These are phyloP conservation scores for Gavialis gangeticus DNA, from an alignment of 2,113 vertebrate species.

Conservation along the genomic window DNA sequence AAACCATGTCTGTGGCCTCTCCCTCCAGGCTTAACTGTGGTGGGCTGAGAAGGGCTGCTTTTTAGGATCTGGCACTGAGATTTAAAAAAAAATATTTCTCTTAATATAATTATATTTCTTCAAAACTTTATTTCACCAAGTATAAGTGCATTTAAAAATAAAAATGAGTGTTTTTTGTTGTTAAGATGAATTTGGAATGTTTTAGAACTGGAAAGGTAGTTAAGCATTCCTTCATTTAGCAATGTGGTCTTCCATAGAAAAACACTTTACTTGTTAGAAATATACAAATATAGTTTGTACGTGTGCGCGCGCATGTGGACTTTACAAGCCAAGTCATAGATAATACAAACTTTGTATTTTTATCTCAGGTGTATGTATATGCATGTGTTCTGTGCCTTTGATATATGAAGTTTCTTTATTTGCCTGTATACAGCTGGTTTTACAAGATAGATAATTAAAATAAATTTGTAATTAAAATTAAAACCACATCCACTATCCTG, in stretches of 20 bases:
- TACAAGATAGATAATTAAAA: background rate
- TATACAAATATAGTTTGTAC: slow-evolving; percentile 54
- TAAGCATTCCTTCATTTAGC: slow-evolving; percentile 65
- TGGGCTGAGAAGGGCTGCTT: too few relatives aligned
- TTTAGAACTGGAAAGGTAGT: slow-evolving; percentile 41
- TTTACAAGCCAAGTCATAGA: slow-evolving; percentile 45
- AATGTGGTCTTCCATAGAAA: slow-evolving; percentile 59
- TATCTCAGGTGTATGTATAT: slow-evolving; percentile 53
- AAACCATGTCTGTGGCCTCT: too few relatives aligned
- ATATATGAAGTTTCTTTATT: slow-evolving; percentile 28
- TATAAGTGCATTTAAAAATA: slow-evolving; percentile 21
- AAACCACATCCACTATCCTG: background rate
- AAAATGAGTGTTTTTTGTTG: background rate
- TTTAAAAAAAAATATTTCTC: too few relatives aligned
- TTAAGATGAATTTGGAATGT: slow-evolving; percentile 24
- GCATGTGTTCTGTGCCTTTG: slow-evolving; percentile 1
- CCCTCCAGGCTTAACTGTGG: too few relatives aligned
- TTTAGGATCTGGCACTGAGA: too few relatives aligned
- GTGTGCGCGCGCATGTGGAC: slow-evolving; percentile 2
- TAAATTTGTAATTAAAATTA: background rate
- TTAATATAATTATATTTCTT: background rate
- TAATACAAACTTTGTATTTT: slow-evolving; percentile 68
- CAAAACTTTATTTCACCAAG: slow-evolving; percentile 2
- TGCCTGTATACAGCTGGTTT: slow-evolving; percentile 15
- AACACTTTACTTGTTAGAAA: slow-evolving; percentile 57